These are phyloP conservation scores for Abramis brama DNA, from an alignment of 2,113 vertebrate species.

Conservation along the genomic window DNA sequence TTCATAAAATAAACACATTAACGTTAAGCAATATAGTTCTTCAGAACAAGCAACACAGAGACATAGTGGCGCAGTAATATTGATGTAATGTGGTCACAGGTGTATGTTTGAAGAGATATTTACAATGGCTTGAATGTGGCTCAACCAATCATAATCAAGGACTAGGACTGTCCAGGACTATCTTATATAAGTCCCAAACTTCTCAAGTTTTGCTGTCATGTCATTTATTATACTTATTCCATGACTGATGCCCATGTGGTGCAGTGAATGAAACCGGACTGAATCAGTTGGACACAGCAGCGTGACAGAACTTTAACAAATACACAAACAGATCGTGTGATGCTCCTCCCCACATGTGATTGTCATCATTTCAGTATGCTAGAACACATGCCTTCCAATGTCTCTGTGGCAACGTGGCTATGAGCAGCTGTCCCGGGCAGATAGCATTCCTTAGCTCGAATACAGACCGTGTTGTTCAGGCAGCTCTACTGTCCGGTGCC, in stretches of 20 bases:
- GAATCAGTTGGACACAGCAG: neutral
- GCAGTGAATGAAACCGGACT: neutral
- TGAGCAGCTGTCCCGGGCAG: constrained; percentile 38
- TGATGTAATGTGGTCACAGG: neutral
- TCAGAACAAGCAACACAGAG: too few species aligned
- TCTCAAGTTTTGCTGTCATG: too few species aligned
- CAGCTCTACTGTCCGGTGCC: constrained; percentile 11
- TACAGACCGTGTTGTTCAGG: constrained; percentile 25
- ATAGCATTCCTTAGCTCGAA: neutral
- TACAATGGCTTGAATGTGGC: too few species aligned
- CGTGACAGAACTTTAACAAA: neutral
- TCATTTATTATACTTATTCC: neutral
- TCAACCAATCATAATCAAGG: too few species aligned
- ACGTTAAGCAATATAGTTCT: too few species aligned
- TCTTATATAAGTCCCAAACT: neutral
- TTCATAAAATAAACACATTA: too few species aligned
- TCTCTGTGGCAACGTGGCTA: constrained; percentile 18
- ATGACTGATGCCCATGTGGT: neutral
- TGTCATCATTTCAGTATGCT: constrained; percentile 1
- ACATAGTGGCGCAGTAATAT: too few species aligned
- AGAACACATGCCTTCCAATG: constrained; percentile 22
- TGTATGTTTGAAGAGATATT: too few species aligned
- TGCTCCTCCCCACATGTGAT: neutral
- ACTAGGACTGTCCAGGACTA: too few species aligned
- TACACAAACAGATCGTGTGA: constrained; percentile 10